A percentile compares a stretch with the other conserved stretches of the same genome.
These are phyloP conservation scores for Pachycephus smyrnensis DNA, from an alignment of 2,888 invertebrate species.

Conservation along the genomic window DNA sequence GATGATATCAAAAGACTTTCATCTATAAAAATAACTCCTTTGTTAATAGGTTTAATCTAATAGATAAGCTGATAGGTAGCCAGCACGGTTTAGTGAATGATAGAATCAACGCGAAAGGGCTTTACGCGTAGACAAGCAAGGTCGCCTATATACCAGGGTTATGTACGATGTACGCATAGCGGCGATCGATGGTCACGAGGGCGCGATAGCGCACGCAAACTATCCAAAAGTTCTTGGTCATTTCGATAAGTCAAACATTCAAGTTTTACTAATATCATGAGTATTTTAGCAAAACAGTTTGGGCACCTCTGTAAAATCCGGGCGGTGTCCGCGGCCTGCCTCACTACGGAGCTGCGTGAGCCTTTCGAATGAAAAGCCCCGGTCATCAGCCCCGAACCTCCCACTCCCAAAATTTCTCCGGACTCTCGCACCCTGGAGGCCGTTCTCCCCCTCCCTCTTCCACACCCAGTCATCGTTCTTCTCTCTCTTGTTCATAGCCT, in stretches of 20 bases:
- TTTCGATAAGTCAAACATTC: background rate
- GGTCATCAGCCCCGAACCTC: constrained; percentile 54
- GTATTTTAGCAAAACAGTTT: background rate
- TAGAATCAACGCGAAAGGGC: background rate
- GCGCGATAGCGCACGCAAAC: background rate
- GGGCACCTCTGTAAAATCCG: constrained; percentile 33
- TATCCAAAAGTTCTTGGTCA: background rate
- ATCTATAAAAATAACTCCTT: background rate
- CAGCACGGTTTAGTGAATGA: background rate
- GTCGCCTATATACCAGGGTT: background rate
- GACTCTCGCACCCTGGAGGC: constrained; percentile 1
- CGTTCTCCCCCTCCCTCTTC: constrained; percentile 21
- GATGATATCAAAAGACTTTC: background rate
- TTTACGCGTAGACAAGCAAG: background rate
- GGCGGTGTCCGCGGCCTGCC: constrained; percentile 57
- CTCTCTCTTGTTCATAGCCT: background rate
- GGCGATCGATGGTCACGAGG: background rate
- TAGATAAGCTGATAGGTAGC: background rate
- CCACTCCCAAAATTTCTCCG: constrained; percentile 13
- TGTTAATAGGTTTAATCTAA: background rate
- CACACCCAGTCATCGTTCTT: background rate
- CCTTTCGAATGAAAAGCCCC: constrained; percentile 52
- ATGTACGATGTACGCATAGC: background rate
- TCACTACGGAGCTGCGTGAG: constrained; percentile 63
- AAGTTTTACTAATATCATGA: background rate